These are phyloP conservation scores for Ochotona curzoniae DNA, from an alignment of 2,113 vertebrate species.

Conservation along the genomic window DNA sequence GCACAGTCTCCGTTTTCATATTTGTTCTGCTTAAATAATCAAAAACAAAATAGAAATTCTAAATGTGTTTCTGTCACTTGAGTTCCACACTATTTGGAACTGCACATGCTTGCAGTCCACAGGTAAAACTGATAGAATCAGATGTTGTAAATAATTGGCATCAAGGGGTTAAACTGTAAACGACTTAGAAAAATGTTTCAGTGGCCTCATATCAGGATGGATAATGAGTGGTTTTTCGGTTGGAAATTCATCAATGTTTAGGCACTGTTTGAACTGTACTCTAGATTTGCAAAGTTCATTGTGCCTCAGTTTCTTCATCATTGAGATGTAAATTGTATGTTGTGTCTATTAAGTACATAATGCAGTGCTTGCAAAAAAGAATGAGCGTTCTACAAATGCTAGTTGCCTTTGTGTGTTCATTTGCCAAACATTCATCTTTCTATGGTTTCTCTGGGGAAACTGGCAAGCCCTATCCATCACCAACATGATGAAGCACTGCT, in stretches of 20 bases:
- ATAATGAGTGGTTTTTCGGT: background rate
- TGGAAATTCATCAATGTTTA: background rate
- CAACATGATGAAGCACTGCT: background rate
- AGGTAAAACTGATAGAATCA: background rate
- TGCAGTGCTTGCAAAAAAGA: background rate
- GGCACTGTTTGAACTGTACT: background rate
- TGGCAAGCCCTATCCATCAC: background rate
- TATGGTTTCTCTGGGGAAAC: background rate
- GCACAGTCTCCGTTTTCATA: background rate
- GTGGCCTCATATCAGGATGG: background rate
- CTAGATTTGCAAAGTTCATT: background rate
- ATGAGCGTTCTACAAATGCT: background rate
- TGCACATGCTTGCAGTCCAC: background rate
- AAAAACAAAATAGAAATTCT: background rate
- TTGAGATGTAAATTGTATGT: background rate
- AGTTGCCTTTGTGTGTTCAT: background rate
- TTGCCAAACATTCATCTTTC: background rate
- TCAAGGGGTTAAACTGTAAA: background rate
- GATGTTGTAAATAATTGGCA: background rate
- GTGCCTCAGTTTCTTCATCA: background rate
- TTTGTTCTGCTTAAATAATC: background rate
- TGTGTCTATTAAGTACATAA: background rate
- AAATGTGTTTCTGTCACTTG: background rate
- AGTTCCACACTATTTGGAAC: background rate
- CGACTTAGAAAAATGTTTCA: background rate